A percentile compares a stretch with the other conserved stretches of the same genome.
Conservation (phyloP, 1,140 invertebrate species). For the Lordiphosa stackelbergi region DNA sequence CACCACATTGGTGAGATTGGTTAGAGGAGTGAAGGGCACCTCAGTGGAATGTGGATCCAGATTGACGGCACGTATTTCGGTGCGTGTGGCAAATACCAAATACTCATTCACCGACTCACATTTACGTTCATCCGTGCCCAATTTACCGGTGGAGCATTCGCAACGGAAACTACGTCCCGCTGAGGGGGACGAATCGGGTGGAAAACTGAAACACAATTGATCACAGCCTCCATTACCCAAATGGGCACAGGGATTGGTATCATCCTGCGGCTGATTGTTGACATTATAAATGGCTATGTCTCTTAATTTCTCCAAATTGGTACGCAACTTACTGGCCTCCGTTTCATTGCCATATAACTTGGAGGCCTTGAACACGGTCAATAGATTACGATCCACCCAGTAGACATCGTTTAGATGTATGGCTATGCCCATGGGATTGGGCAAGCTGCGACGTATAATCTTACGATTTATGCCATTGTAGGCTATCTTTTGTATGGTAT, state of each 20-base stretch:
- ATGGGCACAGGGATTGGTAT: conserved; percentile 87
- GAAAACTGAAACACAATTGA: conserved; percentile 96
- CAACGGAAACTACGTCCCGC: conserved; percentile 83
- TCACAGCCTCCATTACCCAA: conserved; percentile 90
- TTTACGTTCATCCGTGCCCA: conserved; percentile 80
- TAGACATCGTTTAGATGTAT: conserved; percentile 91
- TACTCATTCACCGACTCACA: conserved; percentile 92
- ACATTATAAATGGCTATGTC: conserved; percentile 95
- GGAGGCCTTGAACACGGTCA: conserved; percentile 90
- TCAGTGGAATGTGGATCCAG: conserved; percentile 88
- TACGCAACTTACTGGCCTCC: conserved; percentile 84
- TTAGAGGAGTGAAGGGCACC: conserved; percentile 90
- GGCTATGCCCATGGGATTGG: conserved; percentile 96
- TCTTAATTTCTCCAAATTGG: conserved; percentile 88
- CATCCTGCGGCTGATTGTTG: conserved; percentile 89
- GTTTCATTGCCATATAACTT: conserved; percentile 86
- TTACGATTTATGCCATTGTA: conserved; percentile 88
- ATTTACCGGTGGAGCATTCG: conserved; percentile 92
- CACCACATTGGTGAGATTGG: conserved; percentile 96
- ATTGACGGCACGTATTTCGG: conserved; percentile 91
- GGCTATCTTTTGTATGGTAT: conserved; percentile 93
- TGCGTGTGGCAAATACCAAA: conserved; percentile 93
- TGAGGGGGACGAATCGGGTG: conserved; percentile 78
- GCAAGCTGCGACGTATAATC: conserved; percentile 91
- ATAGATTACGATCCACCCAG: conserved; percentile 97